Evolutionary conservation across 1,140 invertebrate genomes (phyloP), one percentile per base, ranked within the genome.

Genomic region (Sogatella furcifera): DNA sequence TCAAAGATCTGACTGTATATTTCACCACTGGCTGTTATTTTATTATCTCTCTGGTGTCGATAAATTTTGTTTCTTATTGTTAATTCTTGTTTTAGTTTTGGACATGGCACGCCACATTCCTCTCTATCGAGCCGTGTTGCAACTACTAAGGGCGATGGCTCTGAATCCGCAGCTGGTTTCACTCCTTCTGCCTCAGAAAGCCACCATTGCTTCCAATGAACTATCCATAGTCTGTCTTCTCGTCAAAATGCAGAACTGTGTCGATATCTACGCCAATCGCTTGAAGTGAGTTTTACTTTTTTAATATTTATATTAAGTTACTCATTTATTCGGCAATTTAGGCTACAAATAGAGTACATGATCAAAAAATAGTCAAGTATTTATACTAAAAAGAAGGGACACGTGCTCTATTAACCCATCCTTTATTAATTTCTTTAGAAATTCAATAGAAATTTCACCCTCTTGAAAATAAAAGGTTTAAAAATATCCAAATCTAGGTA

Each of bases 101-200:
- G 94, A 97, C 72, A 95, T 97, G 88, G 91, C 93, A 6, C 81
- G 92, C 11, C 92, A 96, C 73, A 92, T 95, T 71, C 91, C 92
- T 8, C 77, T 96, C 49, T 96, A 96, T 74, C 81, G 88, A 69
- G 84, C 90, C 28, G 82, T 95, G 60, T 73, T 95, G 60, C 84
- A 88, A 67, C 74, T 93, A 46, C 77, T 95, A 52, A 80, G 92
- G 62, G 88, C 89, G 5, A 78, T 95, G 64, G 85, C 89, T 9
- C 75, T 84, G 3, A 86, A 82, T 52, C 77, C 76, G 38, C 79
- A 83, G 65, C 70, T 92, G 54, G 80, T 85, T 0, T 77, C 81
- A 22, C 69, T 92, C 13, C 72, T 92, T 1, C 71, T 87, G 59
- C 84, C 86, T 1, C 70, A 75, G 38, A 72, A 74, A 62, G 38